Base-by-base conservation (phyloP, 30 jellyfish, hydroid and myxozoan genomes). In the Euphysa ruthae region DNA sequence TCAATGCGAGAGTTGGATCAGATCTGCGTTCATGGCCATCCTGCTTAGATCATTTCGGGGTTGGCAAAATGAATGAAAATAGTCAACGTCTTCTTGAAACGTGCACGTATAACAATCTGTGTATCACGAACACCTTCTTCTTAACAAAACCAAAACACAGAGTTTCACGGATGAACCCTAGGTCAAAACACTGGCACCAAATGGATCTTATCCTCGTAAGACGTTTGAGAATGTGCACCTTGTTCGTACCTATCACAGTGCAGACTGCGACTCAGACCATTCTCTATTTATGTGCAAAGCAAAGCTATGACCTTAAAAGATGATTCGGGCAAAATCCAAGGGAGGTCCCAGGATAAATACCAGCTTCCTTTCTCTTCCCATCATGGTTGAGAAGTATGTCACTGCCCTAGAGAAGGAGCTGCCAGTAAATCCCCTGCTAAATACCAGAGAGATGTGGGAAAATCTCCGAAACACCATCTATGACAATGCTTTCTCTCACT, bases 251-350 rank as follows among this genome's bases (percentile, higher is more conserved):
- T 66, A 66, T 43, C 79, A 66, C 78, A 66, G 79, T 44, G 78
- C 79, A 5, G 79, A 66, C 16, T 52, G 80, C 65, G 78, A 66
- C 55, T 42, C 78, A 66, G 78, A 66, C 79, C 79, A 66, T 76
- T n/a, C 78, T 23, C 77, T 66, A 54, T 75, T 66, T 54, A 15
- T 30, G 16, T 63, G 77, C 77, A 63, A n/a, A 32, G 19, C 18
- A 12, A 38, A n/a, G n/a, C n/a, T n/a, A n/a, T n/a, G n/a, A n/a
- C n/a, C n/a, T n/a, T n/a, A n/a, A n/a, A n/a, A n/a, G n/a, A n/a
- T n/a, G n/a, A n/a, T n/a, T n/a, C n/a, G n/a, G n/a, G n/a, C n/a
- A n/a, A n/a, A n/a, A n/a, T n/a, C n/a, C n/a, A n/a, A n/a, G n/a
- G n/a, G n/a, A n/a, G n/a, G n/a, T n/a, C n/a, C n/a, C n/a, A n/a